Percentiles rank a stretch among this genome's conserved stretches.
Conservation (phyloP, 2,797 vertebrate genomes). For the Melanotaenia nigrans region DNA sequence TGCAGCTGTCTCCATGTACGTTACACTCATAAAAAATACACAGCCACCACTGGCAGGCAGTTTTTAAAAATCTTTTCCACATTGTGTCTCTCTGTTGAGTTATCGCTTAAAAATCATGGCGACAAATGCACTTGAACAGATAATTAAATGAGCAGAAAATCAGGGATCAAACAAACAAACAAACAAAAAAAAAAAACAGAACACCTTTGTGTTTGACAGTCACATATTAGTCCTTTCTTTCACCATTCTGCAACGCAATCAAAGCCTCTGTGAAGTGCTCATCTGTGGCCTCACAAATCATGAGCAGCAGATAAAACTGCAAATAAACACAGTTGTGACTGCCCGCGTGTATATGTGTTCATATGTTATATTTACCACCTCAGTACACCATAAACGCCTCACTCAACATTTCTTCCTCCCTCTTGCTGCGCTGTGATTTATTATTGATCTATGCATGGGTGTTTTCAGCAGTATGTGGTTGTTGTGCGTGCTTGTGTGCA, state of each 20-base stretch:
- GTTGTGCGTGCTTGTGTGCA: constrained; percentile 11
- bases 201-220: too few relatives aligned
- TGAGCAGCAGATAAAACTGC: constrained; percentile 10
- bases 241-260: not conserved
- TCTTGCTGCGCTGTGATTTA: constrained; percentile 67
- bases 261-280: not conserved
- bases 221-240: not conserved
- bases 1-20: constrained; percentile 28
- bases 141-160: constrained; percentile 46
- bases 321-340: constrained; percentile 38
- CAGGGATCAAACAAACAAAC: not conserved
- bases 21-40: not conserved
- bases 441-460: constrained; percentile 75
- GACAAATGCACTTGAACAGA: constrained; percentile 41
- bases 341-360: constrained; percentile 16
- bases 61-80: not conserved
- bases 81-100: constrained; percentile 16
- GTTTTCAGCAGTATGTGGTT: constrained; percentile 50
- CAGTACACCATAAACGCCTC: constrained; percentile 50
- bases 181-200: not conserved
- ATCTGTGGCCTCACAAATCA: constrained; percentile 35
- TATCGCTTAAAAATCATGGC: constrained; percentile 51
- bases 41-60: not conserved
- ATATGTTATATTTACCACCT: constrained; percentile 61
- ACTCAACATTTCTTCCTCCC: constrained; percentile 59